Percentiles rank a stretch among this genome's conserved stretches.
Evolutionary conservation across 2,797 vertebrate species (phyloP).

Genomic region (Bucorvus abyssinicus): DNA sequence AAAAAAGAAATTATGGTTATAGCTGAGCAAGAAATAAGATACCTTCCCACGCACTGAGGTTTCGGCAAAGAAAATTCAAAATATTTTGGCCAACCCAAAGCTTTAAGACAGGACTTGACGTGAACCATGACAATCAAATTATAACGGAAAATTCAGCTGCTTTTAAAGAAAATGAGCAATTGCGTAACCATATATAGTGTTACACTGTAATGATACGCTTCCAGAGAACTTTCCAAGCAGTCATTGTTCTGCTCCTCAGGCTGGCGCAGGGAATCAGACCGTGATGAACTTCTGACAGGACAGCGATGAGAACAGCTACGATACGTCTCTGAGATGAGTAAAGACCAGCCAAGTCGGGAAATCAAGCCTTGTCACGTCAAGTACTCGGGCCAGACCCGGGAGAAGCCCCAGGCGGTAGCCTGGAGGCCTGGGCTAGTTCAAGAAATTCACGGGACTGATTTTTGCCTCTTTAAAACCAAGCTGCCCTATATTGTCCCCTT

Average conservation of each 20-base stretch:
- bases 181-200: not conserved
- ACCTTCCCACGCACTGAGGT: not conserved
- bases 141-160: not conserved
- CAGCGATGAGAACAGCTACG: not conserved
- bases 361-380: not conserved
- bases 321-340: not conserved
- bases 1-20: not conserved
- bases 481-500: not conserved
- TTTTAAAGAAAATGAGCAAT: not conserved
- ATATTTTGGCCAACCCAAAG: not conserved
- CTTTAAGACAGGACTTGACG: not conserved
- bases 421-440: not conserved
- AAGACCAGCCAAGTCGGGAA: not conserved
- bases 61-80: not conserved
- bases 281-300: not conserved
- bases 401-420: not conserved
- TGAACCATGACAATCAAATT: conserved; percentile 8
- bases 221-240: not conserved
- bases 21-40: not conserved
- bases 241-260: not conserved
- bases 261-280: not conserved
- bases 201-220: not conserved
- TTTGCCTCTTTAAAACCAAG: not conserved
- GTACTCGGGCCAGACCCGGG: rapidly evolving
- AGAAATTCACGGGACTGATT: not conserved